Percentiles rank a stretch among this genome's conserved stretches.
phyloP scores from a whole-genome alignment of 1,140 invertebrate genomes.

The Drosophila insularis region DNA sequence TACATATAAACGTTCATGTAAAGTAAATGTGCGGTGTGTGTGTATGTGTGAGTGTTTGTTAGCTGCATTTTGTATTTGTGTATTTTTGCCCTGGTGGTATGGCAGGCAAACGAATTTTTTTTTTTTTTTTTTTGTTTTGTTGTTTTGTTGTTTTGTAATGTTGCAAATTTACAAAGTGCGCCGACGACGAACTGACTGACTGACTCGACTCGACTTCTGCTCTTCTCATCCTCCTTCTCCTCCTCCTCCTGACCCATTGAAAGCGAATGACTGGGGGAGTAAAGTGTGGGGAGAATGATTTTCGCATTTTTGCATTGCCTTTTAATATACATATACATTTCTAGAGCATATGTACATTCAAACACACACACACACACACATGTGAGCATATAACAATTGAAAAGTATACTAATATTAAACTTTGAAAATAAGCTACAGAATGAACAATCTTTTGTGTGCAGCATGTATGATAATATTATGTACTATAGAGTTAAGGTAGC shows the following conservation, averaged over 20 bases:
- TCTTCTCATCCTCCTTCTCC: background rate
- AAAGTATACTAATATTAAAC: too few species aligned
- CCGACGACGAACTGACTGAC: constrained; percentile 5
- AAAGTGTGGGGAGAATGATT: background rate
- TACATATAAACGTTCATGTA: constrained; percentile 6
- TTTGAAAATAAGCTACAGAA: too few species aligned
- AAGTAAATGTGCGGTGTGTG: constrained; percentile 7
- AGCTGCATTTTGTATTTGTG: constrained; percentile 39
- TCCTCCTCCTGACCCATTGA: background rate
- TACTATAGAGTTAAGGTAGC: too few species aligned
- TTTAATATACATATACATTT: background rate
- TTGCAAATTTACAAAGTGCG: constrained; percentile 18
- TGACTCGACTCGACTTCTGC: background rate
- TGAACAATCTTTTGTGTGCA: too few species aligned
- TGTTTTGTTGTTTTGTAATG: constrained; percentile 29
- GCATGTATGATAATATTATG: too few species aligned
- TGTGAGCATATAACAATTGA: too few species aligned
- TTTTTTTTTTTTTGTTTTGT: constrained; percentile 20
- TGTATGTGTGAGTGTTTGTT: background rate
- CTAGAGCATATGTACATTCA: too few species aligned
- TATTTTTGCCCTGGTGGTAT: constrained; percentile 21
- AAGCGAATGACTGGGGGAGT: constrained; percentile 23
- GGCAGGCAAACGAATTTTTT: constrained; percentile 3
- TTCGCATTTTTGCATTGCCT: background rate
- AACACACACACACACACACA: too few species aligned